These are phyloP conservation scores for Lagothrix lagotricha DNA, from an alignment of 2,797 vertebrate genomes.

Conservation along the genomic window DNA sequence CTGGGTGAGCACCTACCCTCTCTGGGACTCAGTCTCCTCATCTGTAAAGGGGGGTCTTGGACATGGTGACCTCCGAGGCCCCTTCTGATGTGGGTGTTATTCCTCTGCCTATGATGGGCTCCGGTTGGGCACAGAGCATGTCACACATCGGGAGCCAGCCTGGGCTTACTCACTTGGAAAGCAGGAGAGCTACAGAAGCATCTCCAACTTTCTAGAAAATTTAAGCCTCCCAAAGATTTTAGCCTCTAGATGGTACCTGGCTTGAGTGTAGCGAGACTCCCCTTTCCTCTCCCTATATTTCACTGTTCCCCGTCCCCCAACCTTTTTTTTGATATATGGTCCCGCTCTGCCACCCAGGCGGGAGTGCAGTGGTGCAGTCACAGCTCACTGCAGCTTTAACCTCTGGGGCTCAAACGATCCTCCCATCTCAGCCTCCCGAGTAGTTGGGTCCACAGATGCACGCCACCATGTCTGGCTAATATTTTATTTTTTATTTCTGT, in stretches of 20 bases:
- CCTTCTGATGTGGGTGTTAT: accelerated
- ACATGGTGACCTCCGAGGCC: background rate
- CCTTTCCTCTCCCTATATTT: background rate
- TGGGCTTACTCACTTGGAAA: background rate
- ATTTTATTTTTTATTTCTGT: background rate
- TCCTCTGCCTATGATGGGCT: background rate
- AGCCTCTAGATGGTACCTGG: background rate
- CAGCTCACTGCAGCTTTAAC: background rate
- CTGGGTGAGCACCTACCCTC: background rate
- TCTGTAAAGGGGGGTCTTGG: background rate
- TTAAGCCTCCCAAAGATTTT: background rate
- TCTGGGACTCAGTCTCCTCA: background rate
- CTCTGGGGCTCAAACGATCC: background rate
- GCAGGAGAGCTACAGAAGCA: background rate
- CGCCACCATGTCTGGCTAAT: background rate
- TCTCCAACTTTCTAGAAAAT: background rate
- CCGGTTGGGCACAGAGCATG: background rate
- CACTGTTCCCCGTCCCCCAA: background rate
- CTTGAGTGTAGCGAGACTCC: background rate
- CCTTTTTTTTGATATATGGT: background rate
- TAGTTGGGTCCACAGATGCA: background rate
- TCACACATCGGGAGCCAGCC: background rate
- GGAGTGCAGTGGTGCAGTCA: background rate
- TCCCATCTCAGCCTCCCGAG: background rate
- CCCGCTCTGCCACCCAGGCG: background rate